Percentiles rank a stretch among this genome's conserved stretches.
Evolutionary conservation across 2,888 invertebrate genomes (phyloP).

Genomic region (Athalia cordata): DNA sequence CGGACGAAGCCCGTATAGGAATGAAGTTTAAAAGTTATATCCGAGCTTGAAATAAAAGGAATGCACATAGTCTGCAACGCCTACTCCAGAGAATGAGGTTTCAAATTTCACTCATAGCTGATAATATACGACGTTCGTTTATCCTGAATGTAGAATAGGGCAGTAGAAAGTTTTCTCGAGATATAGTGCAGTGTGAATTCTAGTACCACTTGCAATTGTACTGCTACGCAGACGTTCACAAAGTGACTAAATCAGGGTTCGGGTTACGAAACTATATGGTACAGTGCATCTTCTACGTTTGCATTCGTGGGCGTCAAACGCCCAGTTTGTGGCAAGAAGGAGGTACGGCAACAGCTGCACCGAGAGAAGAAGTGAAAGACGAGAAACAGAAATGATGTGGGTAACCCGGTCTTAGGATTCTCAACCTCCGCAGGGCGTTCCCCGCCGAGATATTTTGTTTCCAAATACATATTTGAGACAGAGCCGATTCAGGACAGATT

Average conservation of each 20-base stretch:
- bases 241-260: constrained; percentile 37
- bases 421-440: constrained; percentile 14
- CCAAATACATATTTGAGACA: background rate
- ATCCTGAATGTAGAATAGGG: background rate
- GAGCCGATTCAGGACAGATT: too few relatives aligned
- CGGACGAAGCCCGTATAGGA: too few relatives aligned
- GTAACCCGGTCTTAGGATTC: constrained; percentile 69
- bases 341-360: constrained; percentile 6
- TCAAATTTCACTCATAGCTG: too few relatives aligned
- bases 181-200: background rate
- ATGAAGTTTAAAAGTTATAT: too few relatives aligned
- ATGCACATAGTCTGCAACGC: too few relatives aligned
- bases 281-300: constrained; percentile 27
- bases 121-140: too few relatives aligned
- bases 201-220: constrained; percentile 33
- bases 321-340: constrained; percentile 40
- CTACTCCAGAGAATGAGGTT: too few relatives aligned
- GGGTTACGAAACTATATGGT: background rate
- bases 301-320: constrained; percentile 36
- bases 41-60: too few relatives aligned
- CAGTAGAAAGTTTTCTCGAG: constrained; percentile 7
- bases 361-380: constrained; percentile 26
- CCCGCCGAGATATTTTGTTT: background rate
- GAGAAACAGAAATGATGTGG: constrained; percentile 58
- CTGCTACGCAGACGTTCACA: constrained; percentile 24